Percentiles rank a stretch among this genome's conserved stretches.
phyloP scores from a whole-genome alignment of 2,888 invertebrate species.

The Phalangium opilio region DNA sequence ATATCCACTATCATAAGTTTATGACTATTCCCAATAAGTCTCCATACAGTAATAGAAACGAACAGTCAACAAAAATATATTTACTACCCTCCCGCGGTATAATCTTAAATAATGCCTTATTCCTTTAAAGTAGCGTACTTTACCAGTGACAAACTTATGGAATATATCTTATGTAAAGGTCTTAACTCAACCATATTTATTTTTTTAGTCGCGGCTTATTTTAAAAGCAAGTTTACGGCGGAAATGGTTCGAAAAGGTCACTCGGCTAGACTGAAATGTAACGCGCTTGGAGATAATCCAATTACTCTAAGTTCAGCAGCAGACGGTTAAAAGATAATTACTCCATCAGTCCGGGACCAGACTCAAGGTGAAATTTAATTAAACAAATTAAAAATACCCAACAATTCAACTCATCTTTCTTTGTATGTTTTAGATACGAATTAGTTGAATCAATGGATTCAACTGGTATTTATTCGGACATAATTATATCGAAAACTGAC shows the following conservation, averaged over 20 bases:
- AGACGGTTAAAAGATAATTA: constrained; percentile 32
- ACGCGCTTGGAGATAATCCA: constrained; percentile 29
- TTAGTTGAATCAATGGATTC: constrained; percentile 12
- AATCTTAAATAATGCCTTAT: no score
- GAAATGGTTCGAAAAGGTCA: constrained; percentile 18
- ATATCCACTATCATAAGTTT: no score
- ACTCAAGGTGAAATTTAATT: constrained; percentile 9
- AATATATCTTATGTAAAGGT: no score
- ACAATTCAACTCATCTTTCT: background rate
- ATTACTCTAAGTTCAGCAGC: constrained; percentile 29
- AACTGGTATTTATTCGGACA: constrained; percentile 15
- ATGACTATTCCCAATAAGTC: no score
- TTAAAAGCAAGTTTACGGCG: constrained; percentile 16
- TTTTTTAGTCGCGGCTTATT: constrained; percentile 19
- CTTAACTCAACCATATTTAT: no score
- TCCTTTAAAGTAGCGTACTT: no score
- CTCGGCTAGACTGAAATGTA: constrained; percentile 16
- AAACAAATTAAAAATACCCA: background rate
- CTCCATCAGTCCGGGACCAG: constrained; percentile 12
- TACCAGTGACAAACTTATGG: no score
- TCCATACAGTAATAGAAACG: no score
- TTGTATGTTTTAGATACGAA: constrained; percentile 12
- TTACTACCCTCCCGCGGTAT: no score
- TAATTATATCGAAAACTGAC: constrained; percentile 17
- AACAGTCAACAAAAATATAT: no score